Evolutionary conservation across 35 echinoderm and acorn worm genomes (phyloP).

Genomic region (Holothuria glaberrima): DNA sequence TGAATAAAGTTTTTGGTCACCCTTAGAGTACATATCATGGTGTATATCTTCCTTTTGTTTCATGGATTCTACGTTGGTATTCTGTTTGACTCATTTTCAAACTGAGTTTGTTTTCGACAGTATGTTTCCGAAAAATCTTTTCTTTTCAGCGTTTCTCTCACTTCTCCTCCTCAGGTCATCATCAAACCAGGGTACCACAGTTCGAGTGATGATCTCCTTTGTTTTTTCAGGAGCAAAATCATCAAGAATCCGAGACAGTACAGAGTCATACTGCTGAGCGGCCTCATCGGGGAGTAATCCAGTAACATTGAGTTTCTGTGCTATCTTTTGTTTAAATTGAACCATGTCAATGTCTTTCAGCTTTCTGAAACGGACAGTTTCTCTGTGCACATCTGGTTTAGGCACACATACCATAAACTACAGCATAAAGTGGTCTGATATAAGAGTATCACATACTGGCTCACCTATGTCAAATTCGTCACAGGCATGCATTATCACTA

Average conservation of each 20-base stretch:
- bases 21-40: background rate
- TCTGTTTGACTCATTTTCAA: background rate
- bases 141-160: background rate
- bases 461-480: background rate
- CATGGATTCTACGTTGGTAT: background rate
- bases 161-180: background rate
- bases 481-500: background rate
- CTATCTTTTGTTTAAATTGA: background rate
- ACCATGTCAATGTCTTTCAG: slow-evolving; percentile 4
- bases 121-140: background rate
- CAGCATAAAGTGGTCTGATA: slow-evolving; percentile 18
- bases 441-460: slow-evolving; percentile 12
- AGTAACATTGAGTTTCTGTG: background rate
- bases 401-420: background rate
- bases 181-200: slow-evolving; percentile 2
- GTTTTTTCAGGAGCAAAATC: background rate
- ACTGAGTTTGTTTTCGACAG: background rate
- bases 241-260: background rate
- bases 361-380: slow-evolving; percentile 20
- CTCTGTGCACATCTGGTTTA: no score
- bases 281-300: background rate
- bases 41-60: background rate
- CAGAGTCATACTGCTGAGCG: background rate
- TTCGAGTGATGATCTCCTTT: slow-evolving; percentile 1
- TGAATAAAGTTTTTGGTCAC: slow-evolving; percentile 12